Evolutionary conservation across 2,797 vertebrate species (phyloP).

Genomic region (Sebastes oblongus): DNA sequence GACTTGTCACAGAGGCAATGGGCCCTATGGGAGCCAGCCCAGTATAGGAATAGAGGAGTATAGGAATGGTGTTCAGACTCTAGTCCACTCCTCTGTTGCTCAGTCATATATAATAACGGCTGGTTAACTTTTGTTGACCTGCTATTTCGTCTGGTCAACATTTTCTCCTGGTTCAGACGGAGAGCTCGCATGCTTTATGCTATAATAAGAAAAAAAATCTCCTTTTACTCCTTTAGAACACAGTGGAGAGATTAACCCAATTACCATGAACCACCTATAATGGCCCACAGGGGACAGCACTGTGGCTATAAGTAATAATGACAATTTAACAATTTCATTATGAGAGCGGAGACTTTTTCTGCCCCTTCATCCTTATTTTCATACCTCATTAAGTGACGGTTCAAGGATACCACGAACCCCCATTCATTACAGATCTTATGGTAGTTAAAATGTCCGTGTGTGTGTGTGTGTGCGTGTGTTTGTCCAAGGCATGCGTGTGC

Average conservation of each 20-base stretch:
- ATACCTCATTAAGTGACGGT: background rate
- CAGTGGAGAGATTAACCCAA: background rate
- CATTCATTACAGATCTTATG: background rate
- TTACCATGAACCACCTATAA: background rate
- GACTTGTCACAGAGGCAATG: constrained; percentile 3
- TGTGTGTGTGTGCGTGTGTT: background rate
- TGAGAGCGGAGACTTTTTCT: background rate
- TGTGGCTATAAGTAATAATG: background rate
- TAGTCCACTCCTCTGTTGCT: background rate
- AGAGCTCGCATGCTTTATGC: background rate
- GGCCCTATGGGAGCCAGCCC: constrained; percentile 4
- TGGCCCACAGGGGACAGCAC: background rate
- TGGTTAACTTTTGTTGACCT: constrained; percentile 21
- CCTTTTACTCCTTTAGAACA: background rate
- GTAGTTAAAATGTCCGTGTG: background rate
- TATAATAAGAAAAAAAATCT: background rate
- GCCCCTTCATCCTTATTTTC: background rate
- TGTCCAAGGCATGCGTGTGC: background rate
- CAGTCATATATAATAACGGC: background rate
- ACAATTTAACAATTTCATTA: background rate
- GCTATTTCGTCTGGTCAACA: background rate
- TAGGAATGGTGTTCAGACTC: background rate
- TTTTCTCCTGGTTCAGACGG: background rate
- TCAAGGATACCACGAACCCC: background rate
- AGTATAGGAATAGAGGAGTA: background rate